These are phyloP conservation scores for Melanocharis versteri DNA, from an alignment of 2,113 vertebrate genomes.

Conservation along the genomic window DNA sequence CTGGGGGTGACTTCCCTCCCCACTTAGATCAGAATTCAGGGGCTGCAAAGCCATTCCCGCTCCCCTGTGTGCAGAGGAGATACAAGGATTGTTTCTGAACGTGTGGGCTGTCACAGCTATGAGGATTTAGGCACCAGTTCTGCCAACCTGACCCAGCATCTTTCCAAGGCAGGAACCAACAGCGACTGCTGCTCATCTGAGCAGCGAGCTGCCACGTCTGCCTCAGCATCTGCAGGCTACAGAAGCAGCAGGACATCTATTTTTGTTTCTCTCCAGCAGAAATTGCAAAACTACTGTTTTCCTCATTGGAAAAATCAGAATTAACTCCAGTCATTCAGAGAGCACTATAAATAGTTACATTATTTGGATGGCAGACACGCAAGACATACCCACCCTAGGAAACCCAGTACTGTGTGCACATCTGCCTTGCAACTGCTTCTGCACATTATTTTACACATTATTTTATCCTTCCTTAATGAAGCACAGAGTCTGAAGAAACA, in stretches of 20 bases:
- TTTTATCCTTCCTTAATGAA: neutral
- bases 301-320: neutral
- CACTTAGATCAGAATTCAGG: neutral
- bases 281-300: neutral
- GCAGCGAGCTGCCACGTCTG: neutral
- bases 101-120: rapidly evolving
- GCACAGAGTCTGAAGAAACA: neutral
- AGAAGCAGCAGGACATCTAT: neutral
- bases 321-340: neutral
- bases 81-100: rapidly evolving
- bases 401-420: neutral
- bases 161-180: neutral
- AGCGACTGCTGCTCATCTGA: neutral
- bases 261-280: neutral
- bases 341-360: neutral
- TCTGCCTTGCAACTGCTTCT: neutral
- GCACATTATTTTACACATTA: neutral
- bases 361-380: neutral
- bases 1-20: neutral
- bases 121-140: neutral
- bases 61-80: neutral
- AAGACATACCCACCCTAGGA: neutral
- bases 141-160: neutral
- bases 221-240: neutral
- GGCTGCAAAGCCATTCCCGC: neutral